Conservation (phyloP, 1,140 invertebrate genomes). For the Papilio glaucus region DNA sequence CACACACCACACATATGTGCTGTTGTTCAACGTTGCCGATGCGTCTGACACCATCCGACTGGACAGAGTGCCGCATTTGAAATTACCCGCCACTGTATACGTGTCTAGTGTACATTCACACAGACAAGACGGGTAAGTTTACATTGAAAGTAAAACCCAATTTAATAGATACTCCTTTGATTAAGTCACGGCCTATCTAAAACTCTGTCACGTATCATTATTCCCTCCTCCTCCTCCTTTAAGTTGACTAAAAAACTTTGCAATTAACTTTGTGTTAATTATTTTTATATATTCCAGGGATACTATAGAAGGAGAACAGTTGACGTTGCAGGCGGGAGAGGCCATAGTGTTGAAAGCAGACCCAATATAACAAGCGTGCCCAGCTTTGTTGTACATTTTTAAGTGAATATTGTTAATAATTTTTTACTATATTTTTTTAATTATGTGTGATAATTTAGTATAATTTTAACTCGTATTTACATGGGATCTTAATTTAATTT, state of each 20-base stretch:
- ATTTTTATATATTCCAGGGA: slow-evolving; percentile 55
- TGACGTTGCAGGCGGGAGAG: slow-evolving; percentile 65
- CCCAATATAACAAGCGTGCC: slow-evolving; percentile 44
- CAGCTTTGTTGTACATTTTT: not conserved
- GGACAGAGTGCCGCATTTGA: slow-evolving; percentile 52
- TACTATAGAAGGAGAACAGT: slow-evolving; percentile 41
- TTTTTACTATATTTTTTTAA: slow-evolving; percentile 10
- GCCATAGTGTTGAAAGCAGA: slow-evolving; percentile 57
- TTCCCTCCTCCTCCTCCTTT: too few species aligned
- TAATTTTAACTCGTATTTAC: not conserved
- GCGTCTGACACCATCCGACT: slow-evolving; percentile 58
- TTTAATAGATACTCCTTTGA: too few species aligned
- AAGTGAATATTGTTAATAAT: slow-evolving; percentile 37
- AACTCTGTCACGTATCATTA: too few species aligned
- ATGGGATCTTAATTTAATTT: not conserved
- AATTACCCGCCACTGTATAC: slow-evolving; percentile 62
- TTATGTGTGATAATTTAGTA: slow-evolving; percentile 18
- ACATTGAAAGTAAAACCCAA: too few species aligned
- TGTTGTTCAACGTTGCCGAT: slow-evolving; percentile 73
- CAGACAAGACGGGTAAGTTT: slow-evolving; percentile 60
- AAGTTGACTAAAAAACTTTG: too few species aligned
- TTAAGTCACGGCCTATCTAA: too few species aligned
- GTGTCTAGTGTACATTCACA: slow-evolving; percentile 67
- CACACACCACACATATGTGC: slow-evolving; percentile 61
- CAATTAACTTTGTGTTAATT: slow-evolving; percentile 24